These are phyloP conservation scores for Ibidorhyncha struthersii DNA, from an alignment of 2,113 vertebrate species.

Conservation along the genomic window DNA sequence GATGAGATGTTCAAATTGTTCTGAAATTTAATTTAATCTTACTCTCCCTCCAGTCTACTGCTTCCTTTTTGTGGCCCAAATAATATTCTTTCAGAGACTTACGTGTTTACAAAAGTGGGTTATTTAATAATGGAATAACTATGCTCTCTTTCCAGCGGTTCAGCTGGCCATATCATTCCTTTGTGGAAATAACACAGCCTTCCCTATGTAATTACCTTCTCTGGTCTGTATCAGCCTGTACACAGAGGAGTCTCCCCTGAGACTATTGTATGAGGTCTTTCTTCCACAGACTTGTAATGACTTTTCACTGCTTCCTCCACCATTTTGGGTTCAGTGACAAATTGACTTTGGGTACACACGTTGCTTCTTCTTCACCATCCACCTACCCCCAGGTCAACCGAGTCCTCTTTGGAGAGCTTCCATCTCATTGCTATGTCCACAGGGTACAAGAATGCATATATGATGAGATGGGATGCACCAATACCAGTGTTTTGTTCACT, in stretches of 20 bases:
- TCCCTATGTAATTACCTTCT: background rate
- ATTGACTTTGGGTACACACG: background rate
- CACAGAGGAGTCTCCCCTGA: background rate
- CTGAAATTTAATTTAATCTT: background rate
- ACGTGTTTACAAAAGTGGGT: accelerated
- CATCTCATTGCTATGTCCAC: background rate
- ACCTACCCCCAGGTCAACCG: accelerated
- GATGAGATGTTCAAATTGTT: background rate
- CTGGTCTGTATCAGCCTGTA: background rate
- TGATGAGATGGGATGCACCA: background rate
- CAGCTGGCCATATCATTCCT: background rate
- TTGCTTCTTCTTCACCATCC: accelerated
- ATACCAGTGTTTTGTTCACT: background rate
- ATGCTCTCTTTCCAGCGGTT: background rate
- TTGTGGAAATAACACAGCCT: background rate
- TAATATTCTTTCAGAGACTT: background rate
- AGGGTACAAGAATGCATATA: background rate
- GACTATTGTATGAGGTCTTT: background rate
- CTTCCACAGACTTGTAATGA: background rate
- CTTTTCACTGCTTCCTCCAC: background rate
- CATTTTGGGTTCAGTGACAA: background rate
- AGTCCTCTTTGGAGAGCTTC: background rate
- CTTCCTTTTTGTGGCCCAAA: background rate
- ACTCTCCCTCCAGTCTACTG: background rate
- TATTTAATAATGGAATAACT: background rate